Conservation (phyloP, 1,140 invertebrate species). For the Atta texana region DNA sequence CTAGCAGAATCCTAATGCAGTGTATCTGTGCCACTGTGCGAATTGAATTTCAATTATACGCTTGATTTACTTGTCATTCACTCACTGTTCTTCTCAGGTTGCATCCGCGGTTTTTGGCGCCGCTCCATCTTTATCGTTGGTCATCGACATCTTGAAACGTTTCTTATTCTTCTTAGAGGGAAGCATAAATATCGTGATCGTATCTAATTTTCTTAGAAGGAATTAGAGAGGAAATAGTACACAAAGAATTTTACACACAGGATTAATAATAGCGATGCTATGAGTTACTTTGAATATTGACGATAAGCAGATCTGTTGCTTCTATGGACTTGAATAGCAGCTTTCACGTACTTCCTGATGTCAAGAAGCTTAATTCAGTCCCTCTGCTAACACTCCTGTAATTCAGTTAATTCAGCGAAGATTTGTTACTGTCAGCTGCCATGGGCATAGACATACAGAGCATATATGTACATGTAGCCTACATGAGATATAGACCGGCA, state of each 20-base stretch:
- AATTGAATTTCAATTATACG: constrained; percentile 79
- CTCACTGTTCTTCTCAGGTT: constrained; percentile 47
- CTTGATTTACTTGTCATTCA: constrained; percentile 78
- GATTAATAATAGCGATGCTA: not conserved
- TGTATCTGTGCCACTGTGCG: constrained; percentile 80
- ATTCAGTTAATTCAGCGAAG: constrained; percentile 39
- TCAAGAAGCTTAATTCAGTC: constrained; percentile 31
- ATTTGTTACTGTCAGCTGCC: constrained; percentile 51
- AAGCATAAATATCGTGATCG: not conserved
- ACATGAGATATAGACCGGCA: constrained; percentile 3
- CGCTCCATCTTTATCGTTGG: constrained; percentile 68
- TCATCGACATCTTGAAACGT: not conserved
- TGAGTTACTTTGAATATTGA: not conserved
- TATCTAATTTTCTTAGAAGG: too few relatives aligned
- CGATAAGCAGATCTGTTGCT: constrained; percentile 15
- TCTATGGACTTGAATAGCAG: constrained; percentile 13
- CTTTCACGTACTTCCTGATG: constrained; percentile 35
- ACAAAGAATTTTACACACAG: not conserved
- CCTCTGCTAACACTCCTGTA: constrained; percentile 24
- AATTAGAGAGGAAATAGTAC: not conserved
- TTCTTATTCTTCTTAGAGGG: too few relatives aligned
- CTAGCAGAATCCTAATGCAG: constrained; percentile 75
- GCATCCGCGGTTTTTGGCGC: constrained; percentile 74
- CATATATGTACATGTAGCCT: not conserved
- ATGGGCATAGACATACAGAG: not conserved